Evolutionary conservation across 2,888 invertebrate genomes (phyloP).

Genomic region (Lasioglossum malachurum): DNA sequence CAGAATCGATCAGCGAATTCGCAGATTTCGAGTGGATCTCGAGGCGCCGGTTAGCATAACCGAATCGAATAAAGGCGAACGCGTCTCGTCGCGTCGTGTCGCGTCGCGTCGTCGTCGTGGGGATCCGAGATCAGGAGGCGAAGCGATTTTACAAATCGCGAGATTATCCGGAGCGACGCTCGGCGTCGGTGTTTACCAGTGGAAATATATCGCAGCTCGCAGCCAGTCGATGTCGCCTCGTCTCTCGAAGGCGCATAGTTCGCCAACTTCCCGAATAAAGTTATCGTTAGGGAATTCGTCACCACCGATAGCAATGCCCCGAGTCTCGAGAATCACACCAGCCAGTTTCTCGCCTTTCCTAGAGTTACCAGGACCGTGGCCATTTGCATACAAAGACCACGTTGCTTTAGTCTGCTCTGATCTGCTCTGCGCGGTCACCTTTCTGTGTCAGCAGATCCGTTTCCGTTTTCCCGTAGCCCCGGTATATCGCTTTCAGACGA

Average conservation of each 20-base stretch:
- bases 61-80: conserved; percentile 34
- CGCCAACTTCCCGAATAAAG: conserved; percentile 72
- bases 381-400: conserved; percentile 72
- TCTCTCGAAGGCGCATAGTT: conserved; percentile 22
- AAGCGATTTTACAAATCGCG: conserved; percentile 60
- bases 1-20: neutral
- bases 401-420: conserved; percentile 1
- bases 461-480: conserved; percentile 41
- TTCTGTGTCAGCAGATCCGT: conserved; percentile 48
- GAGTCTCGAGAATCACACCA: conserved; percentile 48
- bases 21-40: neutral
- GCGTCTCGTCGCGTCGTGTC: conserved; percentile 25
- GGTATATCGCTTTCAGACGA: conserved; percentile 44
- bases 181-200: conserved; percentile 43
- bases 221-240: conserved; percentile 31
- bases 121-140: conserved; percentile 47
- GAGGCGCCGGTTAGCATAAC: conserved; percentile 31
- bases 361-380: conserved; percentile 52
- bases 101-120: neutral
- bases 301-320: conserved; percentile 68
- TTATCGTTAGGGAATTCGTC: conserved; percentile 79
- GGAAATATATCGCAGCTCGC: conserved; percentile 43
- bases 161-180: conserved; percentile 46
- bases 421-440: conserved; percentile 41
- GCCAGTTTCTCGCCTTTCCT: conserved; percentile 62